These are phyloP conservation scores for Epinephelus cyanopodus DNA, from an alignment of 2,113 vertebrate species.

Conservation along the genomic window DNA sequence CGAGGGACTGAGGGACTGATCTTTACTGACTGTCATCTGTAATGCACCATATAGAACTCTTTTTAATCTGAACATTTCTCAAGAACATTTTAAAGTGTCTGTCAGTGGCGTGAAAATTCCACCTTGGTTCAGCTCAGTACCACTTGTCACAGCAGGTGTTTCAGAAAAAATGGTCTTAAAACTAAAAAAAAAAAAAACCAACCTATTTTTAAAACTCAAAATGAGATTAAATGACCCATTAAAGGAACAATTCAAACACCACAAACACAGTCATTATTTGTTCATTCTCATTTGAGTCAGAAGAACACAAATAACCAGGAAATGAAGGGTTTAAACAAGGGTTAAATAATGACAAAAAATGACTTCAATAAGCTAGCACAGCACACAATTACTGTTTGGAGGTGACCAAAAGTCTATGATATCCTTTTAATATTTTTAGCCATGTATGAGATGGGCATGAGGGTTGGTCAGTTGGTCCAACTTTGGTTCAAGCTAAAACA, in stretches of 20 bases:
- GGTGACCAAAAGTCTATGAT: background rate
- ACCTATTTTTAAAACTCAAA: background rate
- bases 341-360: background rate
- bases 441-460: background rate
- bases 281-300: background rate
- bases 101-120: background rate
- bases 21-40: constrained; percentile 9
- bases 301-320: background rate
- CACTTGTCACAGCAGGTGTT: background rate
- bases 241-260: background rate
- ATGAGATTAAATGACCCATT: background rate
- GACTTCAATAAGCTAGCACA: no score
- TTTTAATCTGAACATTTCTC: background rate
- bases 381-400: background rate
- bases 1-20: constrained; percentile 38
- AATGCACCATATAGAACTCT: background rate
- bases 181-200: background rate
- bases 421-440: background rate
- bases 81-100: background rate
- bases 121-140: background rate
- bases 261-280: background rate
- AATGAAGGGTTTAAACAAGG: background rate
- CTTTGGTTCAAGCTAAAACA: background rate
- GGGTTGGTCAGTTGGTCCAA: background rate
- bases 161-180: background rate